Conservation (phyloP, 2,888 invertebrate genomes). For the Cantharis lateralis region DNA sequence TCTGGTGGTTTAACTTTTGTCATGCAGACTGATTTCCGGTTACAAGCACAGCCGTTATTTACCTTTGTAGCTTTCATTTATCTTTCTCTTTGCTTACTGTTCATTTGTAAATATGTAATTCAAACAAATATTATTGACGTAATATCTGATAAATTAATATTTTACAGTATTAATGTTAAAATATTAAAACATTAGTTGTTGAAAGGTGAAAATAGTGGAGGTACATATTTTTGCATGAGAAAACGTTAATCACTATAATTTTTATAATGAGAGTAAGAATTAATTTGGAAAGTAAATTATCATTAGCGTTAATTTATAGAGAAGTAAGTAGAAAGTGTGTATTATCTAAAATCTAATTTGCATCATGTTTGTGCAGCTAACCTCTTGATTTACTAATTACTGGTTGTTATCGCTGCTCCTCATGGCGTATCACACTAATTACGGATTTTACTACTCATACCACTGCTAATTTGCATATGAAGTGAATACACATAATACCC, state of each 20-base stretch:
- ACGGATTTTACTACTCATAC: constrained; percentile 31
- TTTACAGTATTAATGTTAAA: not conserved
- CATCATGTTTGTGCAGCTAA: constrained; percentile 33
- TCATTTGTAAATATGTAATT: constrained; percentile 1
- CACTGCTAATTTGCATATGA: constrained; percentile 27
- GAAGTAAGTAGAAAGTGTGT: constrained; percentile 7
- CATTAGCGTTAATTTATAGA: not conserved
- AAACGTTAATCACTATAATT: not conserved
- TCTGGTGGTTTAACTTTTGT: constrained; percentile 47
- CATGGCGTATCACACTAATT: constrained; percentile 30
- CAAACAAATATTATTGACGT: constrained; percentile 2
- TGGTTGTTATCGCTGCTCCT: constrained; percentile 31
- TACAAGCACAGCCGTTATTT: constrained; percentile 49
- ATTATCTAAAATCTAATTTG: constrained; percentile 28
- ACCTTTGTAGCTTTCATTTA: constrained; percentile 49
- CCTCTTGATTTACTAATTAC: constrained; percentile 36
- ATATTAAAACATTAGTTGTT: not conserved
- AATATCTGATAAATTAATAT: not conserved
- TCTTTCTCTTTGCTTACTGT: constrained; percentile 40
- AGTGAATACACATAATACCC: constrained; percentile 25
- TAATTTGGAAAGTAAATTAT: not conserved
- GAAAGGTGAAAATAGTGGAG: not conserved
- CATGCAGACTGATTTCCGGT: constrained; percentile 51
- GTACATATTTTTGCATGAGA: not conserved
- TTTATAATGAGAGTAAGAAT: not conserved